A percentile compares a stretch with the other conserved stretches of the same genome.
Evolutionary conservation across 2,113 vertebrate genomes (phyloP).

Genomic region (Azemiops feae): DNA sequence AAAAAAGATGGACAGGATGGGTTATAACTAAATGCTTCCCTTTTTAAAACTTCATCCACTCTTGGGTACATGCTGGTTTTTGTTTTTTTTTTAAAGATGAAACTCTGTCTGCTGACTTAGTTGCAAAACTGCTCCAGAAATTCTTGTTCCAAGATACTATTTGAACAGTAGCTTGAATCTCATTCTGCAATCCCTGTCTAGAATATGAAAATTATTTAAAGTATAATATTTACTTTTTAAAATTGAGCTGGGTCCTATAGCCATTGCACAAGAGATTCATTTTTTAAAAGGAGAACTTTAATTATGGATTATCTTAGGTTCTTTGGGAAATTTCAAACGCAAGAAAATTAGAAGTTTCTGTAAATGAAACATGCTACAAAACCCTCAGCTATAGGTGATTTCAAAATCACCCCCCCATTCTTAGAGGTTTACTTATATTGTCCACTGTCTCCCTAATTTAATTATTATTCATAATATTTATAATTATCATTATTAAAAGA

Average conservation of each 20-base stretch:
- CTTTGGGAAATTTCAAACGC: background rate
- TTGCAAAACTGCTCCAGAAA: background rate
- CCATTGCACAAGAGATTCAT: background rate
- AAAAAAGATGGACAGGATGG: background rate
- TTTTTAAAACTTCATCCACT: background rate
- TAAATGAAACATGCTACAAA: background rate
- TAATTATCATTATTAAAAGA: background rate
- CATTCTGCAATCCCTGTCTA: background rate
- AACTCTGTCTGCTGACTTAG: background rate
- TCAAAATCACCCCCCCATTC: background rate
- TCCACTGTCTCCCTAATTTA: background rate
- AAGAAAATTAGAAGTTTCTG: background rate
- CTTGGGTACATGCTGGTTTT: background rate
- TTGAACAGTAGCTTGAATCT: background rate
- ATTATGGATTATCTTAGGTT: background rate
- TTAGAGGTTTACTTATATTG: background rate
- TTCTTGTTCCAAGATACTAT: background rate
- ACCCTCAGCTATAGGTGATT: background rate
- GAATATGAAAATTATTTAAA: slow-evolving; percentile 4
- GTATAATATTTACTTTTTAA: slow-evolving; percentile 14
- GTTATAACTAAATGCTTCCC: background rate
- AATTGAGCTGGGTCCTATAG: background rate
- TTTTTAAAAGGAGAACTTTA: background rate
- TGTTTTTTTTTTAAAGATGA: background rate
- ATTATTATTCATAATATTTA: background rate